Evolutionary conservation across 2,113 vertebrate genomes (phyloP).

Genomic region (Pomatostomus ruficeps): DNA sequence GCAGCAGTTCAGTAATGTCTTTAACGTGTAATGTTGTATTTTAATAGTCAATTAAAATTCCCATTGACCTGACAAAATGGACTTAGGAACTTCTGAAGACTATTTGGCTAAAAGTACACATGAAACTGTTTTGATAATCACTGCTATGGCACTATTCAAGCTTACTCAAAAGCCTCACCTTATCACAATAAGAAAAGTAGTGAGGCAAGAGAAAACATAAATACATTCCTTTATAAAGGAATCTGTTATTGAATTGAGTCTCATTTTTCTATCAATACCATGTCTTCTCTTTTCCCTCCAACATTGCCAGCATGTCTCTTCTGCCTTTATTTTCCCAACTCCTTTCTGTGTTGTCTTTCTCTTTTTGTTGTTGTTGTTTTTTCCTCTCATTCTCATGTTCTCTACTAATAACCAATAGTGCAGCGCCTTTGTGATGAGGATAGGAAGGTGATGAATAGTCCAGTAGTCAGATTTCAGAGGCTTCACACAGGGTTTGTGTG

Average conservation of each 20-base stretch:
- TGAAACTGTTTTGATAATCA: slow-evolving; percentile 9
- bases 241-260: neutral
- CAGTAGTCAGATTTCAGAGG: neutral
- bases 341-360: neutral
- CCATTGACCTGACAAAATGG: slow-evolving; percentile 39
- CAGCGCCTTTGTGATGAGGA: neutral
- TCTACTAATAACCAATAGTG: neutral
- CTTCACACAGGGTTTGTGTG: neutral
- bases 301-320: neutral
- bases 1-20: neutral
- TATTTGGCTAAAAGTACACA: slow-evolving; percentile 14
- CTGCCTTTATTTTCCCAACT: neutral
- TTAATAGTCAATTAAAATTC: slow-evolving; percentile 49
- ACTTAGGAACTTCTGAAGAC: neutral
- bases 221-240: neutral
- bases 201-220: neutral
- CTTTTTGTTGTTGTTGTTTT: neutral
- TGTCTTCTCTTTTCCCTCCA: neutral
- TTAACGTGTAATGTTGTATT: slow-evolving; percentile 8
- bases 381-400: neutral
- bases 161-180: neutral
- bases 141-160: neutral
- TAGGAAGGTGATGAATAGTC: neutral
- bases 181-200: neutral
- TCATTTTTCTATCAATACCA: neutral